phyloP scores from a whole-genome alignment of 2,113 vertebrate genomes.

The Chaetodon trifascialis region DNA sequence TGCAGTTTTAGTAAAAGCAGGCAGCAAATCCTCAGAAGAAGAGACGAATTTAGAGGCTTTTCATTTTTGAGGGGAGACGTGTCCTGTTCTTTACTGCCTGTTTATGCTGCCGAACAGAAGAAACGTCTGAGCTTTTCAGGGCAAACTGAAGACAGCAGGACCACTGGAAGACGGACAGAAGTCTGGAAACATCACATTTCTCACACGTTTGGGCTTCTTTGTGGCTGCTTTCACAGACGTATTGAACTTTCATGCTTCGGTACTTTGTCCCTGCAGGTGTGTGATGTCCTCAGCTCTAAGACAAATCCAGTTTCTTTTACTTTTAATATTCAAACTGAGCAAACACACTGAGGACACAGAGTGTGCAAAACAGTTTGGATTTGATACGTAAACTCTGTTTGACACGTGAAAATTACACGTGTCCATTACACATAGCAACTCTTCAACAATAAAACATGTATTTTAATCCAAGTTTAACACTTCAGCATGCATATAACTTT shows the following conservation, averaged over 20 bases:
- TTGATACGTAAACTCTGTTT: not conserved
- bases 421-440: not conserved
- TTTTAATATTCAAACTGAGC: not conserved
- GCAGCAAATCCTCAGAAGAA: slow-evolving; percentile 22
- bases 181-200: not conserved
- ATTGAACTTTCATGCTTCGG: not conserved
- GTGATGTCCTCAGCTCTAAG: not conserved
- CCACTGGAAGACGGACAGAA: not conserved
- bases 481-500: slow-evolving; percentile 29
- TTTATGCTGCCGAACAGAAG: slow-evolving; percentile 7
- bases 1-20: slow-evolving; percentile 41
- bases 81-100: not conserved
- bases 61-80: not conserved
- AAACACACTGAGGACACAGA: not conserved
- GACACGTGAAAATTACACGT: not conserved
- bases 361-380: not conserved
- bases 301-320: not conserved
- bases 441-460: slow-evolving; percentile 30
- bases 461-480: slow-evolving; percentile 38
- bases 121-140: not conserved
- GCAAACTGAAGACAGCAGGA: not conserved
- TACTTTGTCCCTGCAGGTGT: not conserved
- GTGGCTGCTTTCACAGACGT: not conserved
- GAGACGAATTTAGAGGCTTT: slow-evolving; percentile 15
- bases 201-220: not conserved